Conservation (phyloP, 2,888 invertebrate species). For the Drosophila kanekoi region DNA sequence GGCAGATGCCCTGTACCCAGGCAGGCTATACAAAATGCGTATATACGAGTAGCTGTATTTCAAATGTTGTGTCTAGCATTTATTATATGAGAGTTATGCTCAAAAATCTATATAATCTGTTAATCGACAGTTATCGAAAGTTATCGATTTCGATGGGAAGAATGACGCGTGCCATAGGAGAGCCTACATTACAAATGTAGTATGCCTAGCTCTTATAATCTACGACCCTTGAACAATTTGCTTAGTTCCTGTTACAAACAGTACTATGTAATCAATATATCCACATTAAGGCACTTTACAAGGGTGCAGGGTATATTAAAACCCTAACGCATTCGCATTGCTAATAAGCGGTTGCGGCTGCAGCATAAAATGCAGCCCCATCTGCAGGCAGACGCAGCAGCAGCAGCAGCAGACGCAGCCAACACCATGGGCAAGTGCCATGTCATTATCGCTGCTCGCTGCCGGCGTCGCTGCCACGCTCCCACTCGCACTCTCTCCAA, state of each 20-base stretch:
- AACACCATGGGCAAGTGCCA: conserved; percentile 45
- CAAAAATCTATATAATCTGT: too few relatives aligned
- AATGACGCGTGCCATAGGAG: too few relatives aligned
- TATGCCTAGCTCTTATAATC: too few relatives aligned
- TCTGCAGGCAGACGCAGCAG: conserved; percentile 20
- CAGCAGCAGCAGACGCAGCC: conserved; percentile 19
- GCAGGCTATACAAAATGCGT: background rate
- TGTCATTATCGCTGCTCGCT: conserved; percentile 61
- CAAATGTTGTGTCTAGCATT: too few relatives aligned
- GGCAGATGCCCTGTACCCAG: conserved; percentile 1
- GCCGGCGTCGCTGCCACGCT: conserved; percentile 8
- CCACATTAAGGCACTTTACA: background rate
- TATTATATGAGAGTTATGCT: too few relatives aligned
- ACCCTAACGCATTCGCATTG: conserved; percentile 53
- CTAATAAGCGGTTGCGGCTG: conserved; percentile 70
- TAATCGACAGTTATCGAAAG: too few relatives aligned
- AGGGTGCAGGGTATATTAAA: background rate
- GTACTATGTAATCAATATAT: background rate
- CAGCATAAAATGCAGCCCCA: conserved; percentile 18
- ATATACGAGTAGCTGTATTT: too few relatives aligned
- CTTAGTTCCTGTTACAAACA: too few relatives aligned
- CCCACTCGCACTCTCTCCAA: conserved; percentile 12
- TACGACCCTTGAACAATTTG: too few relatives aligned
- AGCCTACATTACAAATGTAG: too few relatives aligned
- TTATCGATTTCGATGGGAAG: too few relatives aligned